Percentiles rank a stretch among this genome's conserved stretches.
Evolutionary conservation across 1,140 invertebrate genomes (phyloP).

Genomic region (Orius laevigatus): DNA sequence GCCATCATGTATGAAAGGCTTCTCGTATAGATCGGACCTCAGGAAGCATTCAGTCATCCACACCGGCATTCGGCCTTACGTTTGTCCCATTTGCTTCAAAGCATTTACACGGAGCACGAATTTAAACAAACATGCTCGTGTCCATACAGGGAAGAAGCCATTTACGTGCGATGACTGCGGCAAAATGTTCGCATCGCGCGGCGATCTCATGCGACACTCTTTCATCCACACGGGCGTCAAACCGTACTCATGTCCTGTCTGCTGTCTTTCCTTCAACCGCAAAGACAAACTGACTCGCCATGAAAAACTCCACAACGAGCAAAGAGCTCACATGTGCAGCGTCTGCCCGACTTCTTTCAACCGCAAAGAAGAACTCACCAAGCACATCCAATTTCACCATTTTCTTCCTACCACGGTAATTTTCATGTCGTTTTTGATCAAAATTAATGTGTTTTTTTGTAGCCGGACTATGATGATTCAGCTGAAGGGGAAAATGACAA

Average conservation of each 20-base stretch:
- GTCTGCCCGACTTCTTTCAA: constrained; percentile 48
- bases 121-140: constrained; percentile 66
- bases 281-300: constrained; percentile 24
- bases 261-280: constrained; percentile 21
- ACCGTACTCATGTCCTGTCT: constrained; percentile 24
- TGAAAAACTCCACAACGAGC: constrained; percentile 26
- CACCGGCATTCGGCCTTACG: constrained; percentile 31
- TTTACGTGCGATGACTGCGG: constrained; percentile 39
- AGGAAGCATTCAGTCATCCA: constrained; percentile 22
- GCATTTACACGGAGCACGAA: constrained; percentile 61
- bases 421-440: neutral
- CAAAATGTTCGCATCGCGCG: constrained; percentile 45
- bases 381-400: constrained; percentile 19
- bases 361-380: constrained; percentile 33
- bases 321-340: constrained; percentile 44
- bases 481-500: too few species aligned
- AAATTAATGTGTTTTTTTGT: too few species aligned
- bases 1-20: constrained; percentile 25
- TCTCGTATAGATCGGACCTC: constrained; percentile 20
- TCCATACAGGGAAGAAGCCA: constrained; percentile 45
- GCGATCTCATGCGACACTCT: constrained; percentile 37
- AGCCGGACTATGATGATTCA: too few species aligned
- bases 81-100: constrained; percentile 47
- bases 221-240: constrained; percentile 26
- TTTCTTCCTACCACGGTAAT: constrained; percentile 5